A percentile compares a stretch with the other conserved stretches of the same genome.
These are phyloP conservation scores for Andricus quercusramuli DNA, from an alignment of 2,888 invertebrate genomes.

Conservation along the genomic window DNA sequence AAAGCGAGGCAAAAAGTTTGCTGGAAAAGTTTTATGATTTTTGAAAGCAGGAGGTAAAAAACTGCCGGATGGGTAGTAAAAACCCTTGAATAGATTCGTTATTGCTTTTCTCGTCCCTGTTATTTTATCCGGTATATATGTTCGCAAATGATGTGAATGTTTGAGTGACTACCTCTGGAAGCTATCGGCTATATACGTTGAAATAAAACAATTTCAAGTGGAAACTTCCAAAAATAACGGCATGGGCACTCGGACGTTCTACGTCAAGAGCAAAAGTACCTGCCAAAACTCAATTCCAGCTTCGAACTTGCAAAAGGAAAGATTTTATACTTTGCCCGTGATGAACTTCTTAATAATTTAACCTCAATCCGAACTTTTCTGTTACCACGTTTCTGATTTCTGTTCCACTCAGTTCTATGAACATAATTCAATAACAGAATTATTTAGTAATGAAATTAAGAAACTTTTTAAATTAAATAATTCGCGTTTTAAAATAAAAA, in stretches of 20 bases:
- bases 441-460: background rate
- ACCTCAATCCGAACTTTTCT: background rate
- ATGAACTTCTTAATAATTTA: background rate
- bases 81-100: constrained; percentile 27
- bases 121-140: constrained; percentile 10
- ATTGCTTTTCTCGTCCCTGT: constrained; percentile 3
- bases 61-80: constrained; percentile 13
- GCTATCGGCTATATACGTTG: constrained; percentile 51
- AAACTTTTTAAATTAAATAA: background rate
- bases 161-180: constrained; percentile 41
- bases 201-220: constrained; percentile 60
- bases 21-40: constrained; percentile 25
- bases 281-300: constrained; percentile 45
- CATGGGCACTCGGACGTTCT: constrained; percentile 43
- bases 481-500: background rate
- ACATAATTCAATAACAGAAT: background rate
- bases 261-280: constrained; percentile 56
- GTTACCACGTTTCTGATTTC: background rate
- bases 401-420: background rate
- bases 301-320: constrained; percentile 18
- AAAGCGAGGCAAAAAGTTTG: background rate
- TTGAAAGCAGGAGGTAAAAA: constrained; percentile 12
- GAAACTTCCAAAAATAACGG: constrained; percentile 63
- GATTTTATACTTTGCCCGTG: background rate
- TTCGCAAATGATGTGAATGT: constrained; percentile 25